Conservation (phyloP, 2,113 vertebrate species). For the Otolemur garnettii region DNA sequence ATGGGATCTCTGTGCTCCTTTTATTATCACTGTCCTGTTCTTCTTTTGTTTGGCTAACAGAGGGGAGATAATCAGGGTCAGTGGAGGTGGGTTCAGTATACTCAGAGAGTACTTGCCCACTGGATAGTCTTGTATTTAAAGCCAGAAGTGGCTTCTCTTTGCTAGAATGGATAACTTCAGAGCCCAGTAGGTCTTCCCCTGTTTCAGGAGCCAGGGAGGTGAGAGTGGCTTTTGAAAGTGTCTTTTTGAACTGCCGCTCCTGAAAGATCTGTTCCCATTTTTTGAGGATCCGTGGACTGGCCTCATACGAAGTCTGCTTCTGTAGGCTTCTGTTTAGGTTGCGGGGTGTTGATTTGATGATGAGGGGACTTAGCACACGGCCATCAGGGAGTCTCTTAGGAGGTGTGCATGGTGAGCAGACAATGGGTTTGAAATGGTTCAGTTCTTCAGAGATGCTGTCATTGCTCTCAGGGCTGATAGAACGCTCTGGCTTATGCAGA, state of each 20-base stretch:
- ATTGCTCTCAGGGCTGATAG: conserved; percentile 97
- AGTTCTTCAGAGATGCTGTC: conserved; percentile 99
- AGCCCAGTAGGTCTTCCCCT: conserved; percentile 70
- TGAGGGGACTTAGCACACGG: conserved; percentile 92
- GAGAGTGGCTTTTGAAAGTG: conserved; percentile 93
- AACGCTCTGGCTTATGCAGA: conserved; percentile 90
- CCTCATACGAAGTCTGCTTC: conserved; percentile 94
- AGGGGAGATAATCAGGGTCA: conserved; percentile 81
- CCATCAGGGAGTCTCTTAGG: conserved; percentile 96
- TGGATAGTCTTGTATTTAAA: conserved; percentile 66
- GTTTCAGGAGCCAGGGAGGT: conserved; percentile 87
- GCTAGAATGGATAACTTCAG: conserved; percentile 50
- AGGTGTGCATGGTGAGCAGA: conserved; percentile 97
- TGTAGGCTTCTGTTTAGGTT: conserved; percentile 94
- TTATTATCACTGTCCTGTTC: conserved; percentile 41
- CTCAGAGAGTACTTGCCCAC: conserved; percentile 57
- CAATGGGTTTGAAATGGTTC: conserved; percentile 99
- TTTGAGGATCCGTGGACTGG: conserved; percentile 94
- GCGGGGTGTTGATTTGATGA: conserved; percentile 97
- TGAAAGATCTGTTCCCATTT: conserved; percentile 97
- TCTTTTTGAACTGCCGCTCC: conserved; percentile 94
- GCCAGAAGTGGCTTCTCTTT: conserved; percentile 75
- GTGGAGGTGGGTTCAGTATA: neutral
- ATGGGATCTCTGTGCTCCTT: conserved; percentile 67
- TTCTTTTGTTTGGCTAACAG: conserved; percentile 75